phyloP scores from a whole-genome alignment of 2,113 vertebrate species.

The Poeciliopsis retropinna region DNA sequence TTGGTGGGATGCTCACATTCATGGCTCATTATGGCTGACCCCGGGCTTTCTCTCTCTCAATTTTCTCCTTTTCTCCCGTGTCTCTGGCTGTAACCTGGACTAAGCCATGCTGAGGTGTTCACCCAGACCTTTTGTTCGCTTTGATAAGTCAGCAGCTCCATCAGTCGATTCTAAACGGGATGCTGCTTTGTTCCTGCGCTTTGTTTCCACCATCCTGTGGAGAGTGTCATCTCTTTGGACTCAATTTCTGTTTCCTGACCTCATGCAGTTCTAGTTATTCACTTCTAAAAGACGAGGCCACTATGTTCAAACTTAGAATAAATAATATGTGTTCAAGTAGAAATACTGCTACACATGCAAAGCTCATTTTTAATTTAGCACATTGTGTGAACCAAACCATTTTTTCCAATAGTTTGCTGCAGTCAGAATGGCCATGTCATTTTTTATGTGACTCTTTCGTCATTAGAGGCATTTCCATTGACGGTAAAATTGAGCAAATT shows the following conservation, averaged over 20 bases:
- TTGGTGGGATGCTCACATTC: constrained; percentile 88
- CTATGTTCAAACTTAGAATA: not conserved
- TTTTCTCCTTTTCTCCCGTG: constrained; percentile 72
- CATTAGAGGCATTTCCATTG: too few relatives aligned
- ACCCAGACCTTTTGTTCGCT: constrained; percentile 82
- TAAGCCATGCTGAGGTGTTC: constrained; percentile 79
- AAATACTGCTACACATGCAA: not conserved
- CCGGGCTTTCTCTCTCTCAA: constrained; percentile 70
- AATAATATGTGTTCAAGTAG: not conserved
- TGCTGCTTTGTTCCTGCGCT: constrained; percentile 59
- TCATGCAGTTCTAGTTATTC: not conserved
- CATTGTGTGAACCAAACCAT: too few relatives aligned
- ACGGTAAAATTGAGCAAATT: too few relatives aligned
- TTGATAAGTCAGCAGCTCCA: constrained; percentile 67
- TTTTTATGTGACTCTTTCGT: too few relatives aligned
- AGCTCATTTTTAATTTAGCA: not conserved
- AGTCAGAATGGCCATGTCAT: too few relatives aligned
- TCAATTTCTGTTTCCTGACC: not conserved
- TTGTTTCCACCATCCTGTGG: constrained; percentile 45
- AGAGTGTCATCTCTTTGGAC: constrained; percentile 49
- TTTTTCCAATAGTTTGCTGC: too few relatives aligned
- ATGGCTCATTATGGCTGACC: constrained; percentile 86
- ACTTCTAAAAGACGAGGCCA: not conserved
- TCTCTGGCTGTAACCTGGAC: constrained; percentile 56
- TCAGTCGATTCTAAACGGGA: constrained; percentile 71